These are phyloP conservation scores for Gambusia holbrooki DNA, from an alignment of 2,113 vertebrate genomes.

Conservation along the genomic window DNA sequence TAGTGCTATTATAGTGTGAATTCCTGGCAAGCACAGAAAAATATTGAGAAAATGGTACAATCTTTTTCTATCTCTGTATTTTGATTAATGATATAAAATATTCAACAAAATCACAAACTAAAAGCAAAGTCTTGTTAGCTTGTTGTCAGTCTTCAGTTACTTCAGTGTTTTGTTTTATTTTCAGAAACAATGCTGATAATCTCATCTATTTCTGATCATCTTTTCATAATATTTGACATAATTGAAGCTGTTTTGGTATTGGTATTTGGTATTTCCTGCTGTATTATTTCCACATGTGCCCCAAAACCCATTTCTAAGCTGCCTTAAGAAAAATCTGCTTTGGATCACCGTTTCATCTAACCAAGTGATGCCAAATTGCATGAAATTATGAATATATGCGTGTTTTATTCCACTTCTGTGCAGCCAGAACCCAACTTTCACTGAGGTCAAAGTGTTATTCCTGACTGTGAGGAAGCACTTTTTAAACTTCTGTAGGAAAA, in stretches of 20 bases:
- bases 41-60: too few species aligned
- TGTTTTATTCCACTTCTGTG: not conserved
- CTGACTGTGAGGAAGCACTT: not conserved
- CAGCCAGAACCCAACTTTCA: not conserved
- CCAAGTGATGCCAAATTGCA: not conserved
- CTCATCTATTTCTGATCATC: not conserved
- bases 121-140: too few species aligned
- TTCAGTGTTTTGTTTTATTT: too few species aligned
- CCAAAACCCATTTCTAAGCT: not conserved
- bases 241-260: not conserved
- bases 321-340: not conserved
- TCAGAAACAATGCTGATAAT: too few species aligned
- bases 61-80: too few species aligned
- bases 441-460: not conserved
- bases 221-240: not conserved
- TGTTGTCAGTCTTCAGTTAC: too few species aligned
- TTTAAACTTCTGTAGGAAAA: not conserved
- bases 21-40: too few species aligned
- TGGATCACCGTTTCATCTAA: not conserved
- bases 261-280: too few species aligned
- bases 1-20: too few species aligned
- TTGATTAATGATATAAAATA: too few species aligned
- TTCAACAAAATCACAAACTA: too few species aligned
- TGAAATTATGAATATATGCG: not conserved
- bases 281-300: not conserved